Evolutionary conservation across 2,113 vertebrate species (phyloP).

Genomic region (Indicator maculatus): DNA sequence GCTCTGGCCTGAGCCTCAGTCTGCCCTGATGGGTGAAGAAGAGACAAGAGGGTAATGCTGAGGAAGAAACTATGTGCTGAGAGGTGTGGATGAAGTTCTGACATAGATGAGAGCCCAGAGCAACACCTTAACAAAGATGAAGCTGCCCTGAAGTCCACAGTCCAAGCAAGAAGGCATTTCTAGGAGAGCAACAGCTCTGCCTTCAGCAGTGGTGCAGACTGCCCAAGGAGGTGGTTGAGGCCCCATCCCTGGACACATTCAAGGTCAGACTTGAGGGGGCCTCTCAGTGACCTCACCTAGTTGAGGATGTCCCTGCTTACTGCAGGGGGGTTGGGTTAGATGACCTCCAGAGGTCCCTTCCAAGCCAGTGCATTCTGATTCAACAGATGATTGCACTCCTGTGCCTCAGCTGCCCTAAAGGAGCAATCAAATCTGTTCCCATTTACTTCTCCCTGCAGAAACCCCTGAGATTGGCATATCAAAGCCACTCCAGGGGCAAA

Average conservation of each 20-base stretch:
- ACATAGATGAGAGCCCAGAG: background rate
- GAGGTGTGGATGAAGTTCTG: background rate
- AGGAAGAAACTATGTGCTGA: accelerated
- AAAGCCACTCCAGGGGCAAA: background rate
- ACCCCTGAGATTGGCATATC: background rate
- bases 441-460: background rate
- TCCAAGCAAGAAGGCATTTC: background rate
- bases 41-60: background rate
- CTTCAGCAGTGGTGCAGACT: background rate
- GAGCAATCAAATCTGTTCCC: background rate
- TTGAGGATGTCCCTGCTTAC: too few species aligned
- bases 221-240: too few species aligned
- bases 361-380: background rate
- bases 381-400: background rate
- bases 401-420: background rate
- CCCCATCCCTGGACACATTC: too few species aligned
- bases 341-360: too few species aligned
- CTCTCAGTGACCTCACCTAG: too few species aligned
- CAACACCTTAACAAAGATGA: background rate
- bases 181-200: background rate
- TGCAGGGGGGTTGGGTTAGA: too few species aligned
- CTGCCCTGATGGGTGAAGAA: background rate
- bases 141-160: background rate
- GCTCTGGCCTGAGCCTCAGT: background rate
- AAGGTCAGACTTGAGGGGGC: too few species aligned